Conservation (phyloP, 2,113 vertebrate genomes). For the Epinephelus cyanopodus region DNA sequence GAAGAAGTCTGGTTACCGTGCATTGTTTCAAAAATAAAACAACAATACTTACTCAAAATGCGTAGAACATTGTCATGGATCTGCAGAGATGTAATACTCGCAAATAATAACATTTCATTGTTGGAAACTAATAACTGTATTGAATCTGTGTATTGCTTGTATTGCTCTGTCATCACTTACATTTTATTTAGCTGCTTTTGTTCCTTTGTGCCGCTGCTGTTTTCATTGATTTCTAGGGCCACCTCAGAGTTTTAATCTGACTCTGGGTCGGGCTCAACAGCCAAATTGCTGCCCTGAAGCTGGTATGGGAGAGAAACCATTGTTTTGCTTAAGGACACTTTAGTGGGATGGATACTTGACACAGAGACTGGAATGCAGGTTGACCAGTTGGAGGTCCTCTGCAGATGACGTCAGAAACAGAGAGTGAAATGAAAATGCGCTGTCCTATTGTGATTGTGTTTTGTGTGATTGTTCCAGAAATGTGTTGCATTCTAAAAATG, state of each 20-base stretch:
- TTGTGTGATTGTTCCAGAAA: background rate
- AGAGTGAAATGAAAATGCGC: background rate
- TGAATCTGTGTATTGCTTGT: background rate
- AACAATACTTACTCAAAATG: background rate
- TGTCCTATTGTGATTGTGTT: background rate
- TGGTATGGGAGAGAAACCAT: background rate
- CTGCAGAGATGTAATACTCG: background rate
- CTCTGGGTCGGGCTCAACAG: background rate
- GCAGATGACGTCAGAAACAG: background rate
- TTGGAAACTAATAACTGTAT: background rate
- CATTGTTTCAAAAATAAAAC: too few relatives aligned
- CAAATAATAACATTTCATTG: background rate
- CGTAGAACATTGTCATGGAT: background rate
- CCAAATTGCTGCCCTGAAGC: background rate
- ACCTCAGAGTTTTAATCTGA: background rate
- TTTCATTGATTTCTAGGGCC: background rate
- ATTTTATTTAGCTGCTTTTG: slow-evolving; percentile 9
- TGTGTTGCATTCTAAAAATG: background rate
- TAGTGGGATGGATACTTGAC: slow-evolving; percentile 5
- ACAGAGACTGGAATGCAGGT: background rate
- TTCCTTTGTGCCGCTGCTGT: background rate
- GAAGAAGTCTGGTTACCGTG: too few relatives aligned
- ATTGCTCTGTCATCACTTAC: background rate
- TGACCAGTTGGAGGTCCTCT: background rate
- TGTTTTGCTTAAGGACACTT: slow-evolving; percentile 6